phyloP scores from a whole-genome alignment of 2,113 vertebrate species.

The Elephantulus edwardii region DNA sequence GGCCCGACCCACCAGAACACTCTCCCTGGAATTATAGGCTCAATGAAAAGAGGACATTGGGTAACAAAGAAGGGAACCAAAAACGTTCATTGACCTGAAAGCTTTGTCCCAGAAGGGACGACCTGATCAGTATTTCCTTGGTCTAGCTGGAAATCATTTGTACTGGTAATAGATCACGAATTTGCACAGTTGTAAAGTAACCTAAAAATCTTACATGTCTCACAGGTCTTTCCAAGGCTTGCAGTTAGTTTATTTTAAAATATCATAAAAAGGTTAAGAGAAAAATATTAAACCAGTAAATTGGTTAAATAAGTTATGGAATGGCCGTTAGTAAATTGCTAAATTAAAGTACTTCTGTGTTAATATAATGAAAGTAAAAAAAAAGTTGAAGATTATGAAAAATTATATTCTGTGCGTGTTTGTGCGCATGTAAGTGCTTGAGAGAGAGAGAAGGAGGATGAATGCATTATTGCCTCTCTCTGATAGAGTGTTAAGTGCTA shows the following conservation, averaged over 20 bases:
- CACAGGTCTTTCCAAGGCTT: too few species aligned
- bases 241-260: background rate
- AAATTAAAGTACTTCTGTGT: background rate
- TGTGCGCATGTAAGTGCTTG: too few species aligned
- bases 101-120: background rate
- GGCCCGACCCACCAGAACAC: too few species aligned
- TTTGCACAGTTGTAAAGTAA: background rate
- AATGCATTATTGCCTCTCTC: background rate
- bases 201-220: background rate
- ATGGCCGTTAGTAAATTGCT: background rate
- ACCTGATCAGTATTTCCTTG: background rate
- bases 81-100: background rate
- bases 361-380: constrained; percentile 4
- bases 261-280: background rate
- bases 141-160: background rate
- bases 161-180: background rate
- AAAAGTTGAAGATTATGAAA: background rate
- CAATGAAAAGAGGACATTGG: too few species aligned
- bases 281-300: background rate
- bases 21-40: too few species aligned
- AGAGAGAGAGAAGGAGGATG: too few species aligned
- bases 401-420: background rate
- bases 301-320: background rate
- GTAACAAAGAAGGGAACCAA: background rate
- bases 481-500: background rate